phyloP scores from a whole-genome alignment of 2,113 vertebrate species.

The Leptobrachium leishanense region DNA sequence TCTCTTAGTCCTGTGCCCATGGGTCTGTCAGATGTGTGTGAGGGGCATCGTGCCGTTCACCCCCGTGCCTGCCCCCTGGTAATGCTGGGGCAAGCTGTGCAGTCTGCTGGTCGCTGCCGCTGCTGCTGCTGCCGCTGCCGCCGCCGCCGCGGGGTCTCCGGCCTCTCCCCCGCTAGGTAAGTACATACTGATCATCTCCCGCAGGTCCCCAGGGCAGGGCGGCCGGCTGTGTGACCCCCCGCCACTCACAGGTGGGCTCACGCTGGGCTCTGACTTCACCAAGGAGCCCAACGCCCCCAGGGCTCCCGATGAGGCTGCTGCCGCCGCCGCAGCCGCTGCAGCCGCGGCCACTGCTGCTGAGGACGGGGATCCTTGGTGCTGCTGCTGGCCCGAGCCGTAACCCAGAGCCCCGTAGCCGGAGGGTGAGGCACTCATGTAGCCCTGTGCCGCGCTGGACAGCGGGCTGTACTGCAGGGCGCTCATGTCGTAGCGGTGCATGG shows the following conservation, averaged over 20 bases:
- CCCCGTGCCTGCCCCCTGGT: conserved; percentile 89
- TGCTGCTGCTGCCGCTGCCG: conserved; percentile 50
- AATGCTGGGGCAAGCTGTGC: conserved; percentile 91
- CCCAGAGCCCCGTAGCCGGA: conserved; percentile 89
- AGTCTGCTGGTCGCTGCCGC: conserved; percentile 87
- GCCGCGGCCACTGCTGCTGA: conserved; percentile 79
- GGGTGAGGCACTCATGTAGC: conserved; percentile 94
- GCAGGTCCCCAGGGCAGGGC: conserved; percentile 94
- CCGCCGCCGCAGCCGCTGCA: conserved; percentile 67
- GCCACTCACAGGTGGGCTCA: conserved; percentile 80
- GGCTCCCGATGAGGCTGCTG: conserved; percentile 85
- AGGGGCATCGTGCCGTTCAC: conserved; percentile 95
- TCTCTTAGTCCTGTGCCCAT: conserved; percentile 57
- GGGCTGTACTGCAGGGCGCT: conserved; percentile 92
- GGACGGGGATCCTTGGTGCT: conserved; percentile 69
- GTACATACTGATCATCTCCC: conserved; percentile 99
- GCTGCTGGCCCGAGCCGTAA: conserved; percentile 79
- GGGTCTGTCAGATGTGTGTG: conserved; percentile 84
- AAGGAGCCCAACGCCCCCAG: conserved; percentile 90
- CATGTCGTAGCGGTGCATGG: conserved; percentile 96
- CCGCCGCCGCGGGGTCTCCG: conserved; percentile 69
- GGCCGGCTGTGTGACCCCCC: conserved; percentile 86
- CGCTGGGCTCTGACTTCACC: conserved; percentile 92
- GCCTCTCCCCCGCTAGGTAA: conserved; percentile 90
- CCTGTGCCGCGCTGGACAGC: conserved; percentile 92